A percentile compares a stretch with the other conserved stretches of the same genome.
These are phyloP conservation scores for Toxonevra muliebris DNA, from an alignment of 2,888 invertebrate genomes.

Conservation along the genomic window DNA sequence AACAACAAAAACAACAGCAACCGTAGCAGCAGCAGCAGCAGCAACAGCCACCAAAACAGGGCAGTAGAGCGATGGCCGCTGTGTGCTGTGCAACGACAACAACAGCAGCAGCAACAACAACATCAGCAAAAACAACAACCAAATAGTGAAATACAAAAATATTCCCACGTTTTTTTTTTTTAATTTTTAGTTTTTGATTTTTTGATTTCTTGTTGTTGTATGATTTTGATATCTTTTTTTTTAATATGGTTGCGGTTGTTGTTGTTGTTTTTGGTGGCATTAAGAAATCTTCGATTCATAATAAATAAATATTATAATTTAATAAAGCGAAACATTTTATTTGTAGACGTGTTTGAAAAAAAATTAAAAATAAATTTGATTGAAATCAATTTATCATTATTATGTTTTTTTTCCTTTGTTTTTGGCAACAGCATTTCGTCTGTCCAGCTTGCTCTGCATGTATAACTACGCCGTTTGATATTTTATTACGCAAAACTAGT, in stretches of 20 bases:
- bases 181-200: no score
- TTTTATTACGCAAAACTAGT: constrained; percentile 1
- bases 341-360: background rate
- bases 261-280: background rate
- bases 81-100: constrained; percentile 15
- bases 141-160: no score
- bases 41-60: no score
- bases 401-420: no score
- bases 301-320: background rate
- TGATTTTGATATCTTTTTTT: background rate
- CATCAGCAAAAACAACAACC: background rate
- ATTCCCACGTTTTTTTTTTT: no score
- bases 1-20: background rate
- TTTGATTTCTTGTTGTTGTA: background rate
- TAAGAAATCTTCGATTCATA: background rate
- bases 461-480: no score
- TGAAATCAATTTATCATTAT: constrained; percentile 1
- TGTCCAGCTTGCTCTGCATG: no score
- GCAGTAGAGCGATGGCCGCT: no score
- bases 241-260: background rate
- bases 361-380: background rate
- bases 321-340: background rate
- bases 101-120: constrained; percentile 22
- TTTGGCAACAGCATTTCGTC: no score
- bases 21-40: background rate